Evolutionary conservation across 64 coral and sea anemone species (phyloP).

Genomic region (Platygyra sinensis): DNA sequence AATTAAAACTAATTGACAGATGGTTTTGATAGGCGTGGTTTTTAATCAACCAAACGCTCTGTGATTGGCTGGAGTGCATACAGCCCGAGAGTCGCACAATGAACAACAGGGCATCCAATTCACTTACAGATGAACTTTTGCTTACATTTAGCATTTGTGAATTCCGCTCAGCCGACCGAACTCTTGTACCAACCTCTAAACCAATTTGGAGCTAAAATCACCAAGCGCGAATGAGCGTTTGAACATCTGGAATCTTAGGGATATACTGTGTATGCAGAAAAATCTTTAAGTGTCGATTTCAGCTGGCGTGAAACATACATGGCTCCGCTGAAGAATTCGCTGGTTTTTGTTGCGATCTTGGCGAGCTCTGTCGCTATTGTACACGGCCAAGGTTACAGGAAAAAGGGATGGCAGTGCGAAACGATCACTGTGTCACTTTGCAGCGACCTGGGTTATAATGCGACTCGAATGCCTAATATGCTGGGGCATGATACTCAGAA

Average conservation of each 20-base stretch:
- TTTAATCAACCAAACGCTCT: constrained; percentile 59
- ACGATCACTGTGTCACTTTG: constrained; percentile 69
- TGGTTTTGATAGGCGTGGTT: constrained; percentile 75
- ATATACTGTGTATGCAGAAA: background rate
- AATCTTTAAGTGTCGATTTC: background rate
- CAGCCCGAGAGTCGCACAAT: constrained; percentile 52
- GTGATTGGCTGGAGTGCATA: constrained; percentile 65
- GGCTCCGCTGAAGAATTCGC: constrained; percentile 4
- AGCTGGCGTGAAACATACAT: constrained; percentile 7
- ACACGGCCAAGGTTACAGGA: constrained; percentile 30
- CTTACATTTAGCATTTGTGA: constrained; percentile 75
- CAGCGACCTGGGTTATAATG: constrained; percentile 78
- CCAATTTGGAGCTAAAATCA: constrained; percentile 23
- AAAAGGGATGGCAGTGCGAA: constrained; percentile 81
- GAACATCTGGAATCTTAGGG: background rate
- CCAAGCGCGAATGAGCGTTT: background rate
- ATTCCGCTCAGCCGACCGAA: constrained; percentile 55
- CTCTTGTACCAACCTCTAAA: background rate
- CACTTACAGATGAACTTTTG: constrained; percentile 73
- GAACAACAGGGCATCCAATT: constrained; percentile 57
- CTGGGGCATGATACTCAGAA: constrained; percentile 80
- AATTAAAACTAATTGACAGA: constrained; percentile 94
- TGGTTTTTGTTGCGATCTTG: constrained; percentile 46
- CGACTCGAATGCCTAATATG: constrained; percentile 88
- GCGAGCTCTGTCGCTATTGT: constrained; percentile 27